phyloP scores from a whole-genome alignment of 1,140 invertebrate genomes.

The Penaeus vannamei region DNA sequence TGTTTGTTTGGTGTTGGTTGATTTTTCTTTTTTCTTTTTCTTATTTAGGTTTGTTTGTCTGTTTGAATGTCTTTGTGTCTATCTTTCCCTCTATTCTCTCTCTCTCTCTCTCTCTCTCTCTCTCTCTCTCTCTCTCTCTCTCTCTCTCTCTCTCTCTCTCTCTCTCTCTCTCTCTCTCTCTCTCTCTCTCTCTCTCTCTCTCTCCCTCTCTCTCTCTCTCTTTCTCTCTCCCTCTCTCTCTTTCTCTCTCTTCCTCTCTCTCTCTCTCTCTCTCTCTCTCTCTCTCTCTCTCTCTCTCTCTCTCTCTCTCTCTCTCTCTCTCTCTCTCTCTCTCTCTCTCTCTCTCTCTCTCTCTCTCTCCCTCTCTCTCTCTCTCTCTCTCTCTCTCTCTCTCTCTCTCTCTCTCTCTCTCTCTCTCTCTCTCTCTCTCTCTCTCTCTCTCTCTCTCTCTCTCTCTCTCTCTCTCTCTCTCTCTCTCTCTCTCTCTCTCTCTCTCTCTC shows the following conservation, averaged over 20 bases:
- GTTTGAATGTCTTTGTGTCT: not conserved
- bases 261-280: not conserved
- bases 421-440: not conserved
- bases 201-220: not conserved
- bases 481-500: conserved; percentile 21
- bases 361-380: not conserved
- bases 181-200: not conserved
- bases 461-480: conserved; percentile 20
- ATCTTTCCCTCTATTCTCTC: too few species aligned
- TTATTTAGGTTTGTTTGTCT: not conserved
- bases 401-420: conserved; percentile 32
- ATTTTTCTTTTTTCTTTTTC: not conserved
- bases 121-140: not conserved
- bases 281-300: not conserved
- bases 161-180: not conserved
- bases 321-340: conserved; percentile 6
- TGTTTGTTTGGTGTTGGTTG: not conserved
- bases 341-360: not conserved
- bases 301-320: not conserved
- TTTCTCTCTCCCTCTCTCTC: not conserved
- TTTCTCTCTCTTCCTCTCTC: not conserved
- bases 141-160: not conserved
- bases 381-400: conserved; percentile 13
- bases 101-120: not conserved
- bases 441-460: not conserved